phyloP scores from a whole-genome alignment of 2,888 invertebrate species.

The Drosophila phalerata region DNA sequence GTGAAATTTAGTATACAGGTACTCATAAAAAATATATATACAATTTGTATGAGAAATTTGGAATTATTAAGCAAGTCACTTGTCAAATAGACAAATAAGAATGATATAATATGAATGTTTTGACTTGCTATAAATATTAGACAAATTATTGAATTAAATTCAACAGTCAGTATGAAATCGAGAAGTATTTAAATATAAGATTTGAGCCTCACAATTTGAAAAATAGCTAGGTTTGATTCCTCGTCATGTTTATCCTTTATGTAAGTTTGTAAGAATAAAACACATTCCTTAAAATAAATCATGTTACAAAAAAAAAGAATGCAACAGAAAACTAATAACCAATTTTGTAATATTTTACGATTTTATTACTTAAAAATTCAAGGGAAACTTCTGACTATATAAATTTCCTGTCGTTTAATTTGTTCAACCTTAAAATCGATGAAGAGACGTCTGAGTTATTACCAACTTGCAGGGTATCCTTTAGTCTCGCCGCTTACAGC shows the following conservation, averaged over 20 bases:
- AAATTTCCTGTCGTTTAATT: too few relatives aligned
- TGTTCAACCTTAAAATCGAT: too few relatives aligned
- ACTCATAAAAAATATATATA: neutral
- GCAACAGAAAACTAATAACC: too few relatives aligned
- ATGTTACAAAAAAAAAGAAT: too few relatives aligned
- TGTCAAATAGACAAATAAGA: neutral
- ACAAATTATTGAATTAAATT: neutral
- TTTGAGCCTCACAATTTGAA: neutral
- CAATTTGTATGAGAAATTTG: neutral
- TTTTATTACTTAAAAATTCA: neutral
- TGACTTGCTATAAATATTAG: neutral
- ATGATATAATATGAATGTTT: neutral
- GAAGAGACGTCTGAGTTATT: too few relatives aligned
- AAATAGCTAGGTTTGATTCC: too few relatives aligned
- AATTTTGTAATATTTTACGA: too few relatives aligned
- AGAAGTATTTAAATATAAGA: neutral
- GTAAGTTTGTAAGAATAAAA: too few relatives aligned
- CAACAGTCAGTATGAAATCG: too few relatives aligned
- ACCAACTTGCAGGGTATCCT: neutral
- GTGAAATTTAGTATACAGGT: neutral
- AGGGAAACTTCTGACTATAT: too few relatives aligned
- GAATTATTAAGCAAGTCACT: neutral
- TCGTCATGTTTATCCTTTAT: too few relatives aligned
- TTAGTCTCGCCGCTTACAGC: neutral
- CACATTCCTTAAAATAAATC: too few relatives aligned